Percentiles rank a stretch among this genome's conserved stretches.
Evolutionary conservation across 1,140 invertebrate species (phyloP).

Genomic region (Thaumatotibia leucotreta): DNA sequence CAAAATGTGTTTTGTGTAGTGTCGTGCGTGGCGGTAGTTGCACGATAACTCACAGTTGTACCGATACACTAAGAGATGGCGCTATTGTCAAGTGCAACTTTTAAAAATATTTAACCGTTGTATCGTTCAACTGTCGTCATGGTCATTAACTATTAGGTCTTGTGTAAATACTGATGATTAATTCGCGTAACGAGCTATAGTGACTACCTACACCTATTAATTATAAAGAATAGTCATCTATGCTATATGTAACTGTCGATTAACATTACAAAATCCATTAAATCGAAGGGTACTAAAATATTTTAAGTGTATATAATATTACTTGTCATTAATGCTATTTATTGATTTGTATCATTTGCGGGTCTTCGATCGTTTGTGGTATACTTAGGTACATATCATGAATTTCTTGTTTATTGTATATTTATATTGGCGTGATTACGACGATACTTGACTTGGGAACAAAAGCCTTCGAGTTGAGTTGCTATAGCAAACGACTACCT

Average conservation of each 20-base stretch:
- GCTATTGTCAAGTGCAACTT: background rate
- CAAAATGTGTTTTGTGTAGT: slow-evolving; percentile 22
- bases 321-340: slow-evolving; percentile 66
- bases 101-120: background rate
- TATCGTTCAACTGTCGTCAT: slow-evolving; percentile 24
- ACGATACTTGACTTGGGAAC: background rate
- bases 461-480: slow-evolving; percentile 17
- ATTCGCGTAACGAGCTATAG: slow-evolving; percentile 56
- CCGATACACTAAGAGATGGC: background rate
- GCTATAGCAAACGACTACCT: slow-evolving; percentile 17
- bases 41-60: background rate
- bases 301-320: slow-evolving; percentile 51
- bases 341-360: slow-evolving; percentile 69
- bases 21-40: background rate
- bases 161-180: slow-evolving; percentile 66
- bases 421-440: background rate
- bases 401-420: slow-evolving; percentile 57
- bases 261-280: slow-evolving; percentile 66
- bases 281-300: slow-evolving; percentile 73
- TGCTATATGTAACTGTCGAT: slow-evolving; percentile 51
- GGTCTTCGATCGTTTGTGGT: slow-evolving; percentile 62
- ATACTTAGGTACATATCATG: slow-evolving; percentile 74
- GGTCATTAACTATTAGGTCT: slow-evolving; percentile 43
- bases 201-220: slow-evolving; percentile 55
- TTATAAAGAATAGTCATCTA: slow-evolving; percentile 53